Evolutionary conservation across 2,888 invertebrate species (phyloP), one percentile per base, ranked within the genome.

Genomic region (Ennomos erosarius): DNA sequence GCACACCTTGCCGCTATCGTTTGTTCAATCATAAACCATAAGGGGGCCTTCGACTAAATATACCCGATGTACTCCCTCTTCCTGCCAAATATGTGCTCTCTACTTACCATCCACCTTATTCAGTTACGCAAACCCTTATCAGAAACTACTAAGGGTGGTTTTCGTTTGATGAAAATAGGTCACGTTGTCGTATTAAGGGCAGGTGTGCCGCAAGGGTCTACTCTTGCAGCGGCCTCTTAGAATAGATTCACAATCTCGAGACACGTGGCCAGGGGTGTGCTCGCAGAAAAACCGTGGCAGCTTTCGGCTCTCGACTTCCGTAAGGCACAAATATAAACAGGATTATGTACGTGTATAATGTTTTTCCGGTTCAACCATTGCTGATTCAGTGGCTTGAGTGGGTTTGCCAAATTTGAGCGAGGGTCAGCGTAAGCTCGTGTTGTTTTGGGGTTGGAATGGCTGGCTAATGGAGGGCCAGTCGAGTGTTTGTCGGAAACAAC

Each of bases 11-110:
- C 85, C 84, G 72, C 81, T 88, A 88, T 88, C 87, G 84, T 87
- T 87, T 87, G 83, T 87, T 87, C 79, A 82, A 89, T 88, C 90
- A 87, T 85, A 81, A 26, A 83, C 81, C 80, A 63, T 67, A 65
- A 84, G 86, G 87, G 85, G 87, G 87, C 85, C 82, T 86, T 79
- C 78, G 82, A 89, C 91, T 91, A 90, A 90, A 91, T 90, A 91
- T 91, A 92, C 88, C 88, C 86, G 85, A 87, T 87, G 84, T 83
- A 88, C 90, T 88, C 92, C 91, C 91, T 91, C 91, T 90, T 91
- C 90, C 92, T 90, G 90, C 88, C 88, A 87, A 90, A 90, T 88
- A 87, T 88, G 83, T 81, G 79, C 78, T 74, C 76, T 72, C 67
- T 70, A 75, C 76, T 76, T 76, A 83, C 83, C 76, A 82, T 47